phyloP scores from a whole-genome alignment of 2,888 invertebrate genomes.

The Sphaerophoria rueppellii region DNA sequence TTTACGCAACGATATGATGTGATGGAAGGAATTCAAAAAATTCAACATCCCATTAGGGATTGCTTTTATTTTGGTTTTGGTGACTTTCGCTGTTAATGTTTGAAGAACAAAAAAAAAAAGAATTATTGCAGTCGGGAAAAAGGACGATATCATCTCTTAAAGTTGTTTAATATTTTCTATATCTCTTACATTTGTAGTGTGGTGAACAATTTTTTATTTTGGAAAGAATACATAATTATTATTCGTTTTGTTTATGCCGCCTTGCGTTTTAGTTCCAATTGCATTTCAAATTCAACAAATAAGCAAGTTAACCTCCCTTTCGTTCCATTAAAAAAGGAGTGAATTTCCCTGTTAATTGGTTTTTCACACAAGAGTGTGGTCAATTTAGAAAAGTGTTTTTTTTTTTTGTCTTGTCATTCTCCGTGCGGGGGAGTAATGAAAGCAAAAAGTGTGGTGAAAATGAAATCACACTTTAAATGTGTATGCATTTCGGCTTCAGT shows the following conservation, averaged over 20 bases:
- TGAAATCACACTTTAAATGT: slow-evolving; percentile 49
- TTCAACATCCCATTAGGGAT: neutral
- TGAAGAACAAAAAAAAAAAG: neutral
- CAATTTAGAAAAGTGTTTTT: slow-evolving; percentile 10
- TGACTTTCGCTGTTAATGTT: slow-evolving; percentile 15
- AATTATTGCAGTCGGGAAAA: neutral
- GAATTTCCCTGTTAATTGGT: neutral
- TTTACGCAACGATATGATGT: slow-evolving; percentile 63
- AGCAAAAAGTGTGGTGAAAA: slow-evolving; percentile 66
- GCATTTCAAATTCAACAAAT: no score
- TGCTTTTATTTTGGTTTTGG: neutral
- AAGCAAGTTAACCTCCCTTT: no score
- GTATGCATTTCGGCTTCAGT: slow-evolving; percentile 42
- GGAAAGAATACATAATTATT: neutral
- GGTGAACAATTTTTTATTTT: slow-evolving; percentile 22
- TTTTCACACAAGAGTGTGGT: slow-evolving; percentile 37
- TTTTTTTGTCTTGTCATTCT: slow-evolving; percentile 19
- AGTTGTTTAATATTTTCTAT: neutral
- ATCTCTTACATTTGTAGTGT: slow-evolving; percentile 14
- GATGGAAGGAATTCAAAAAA: neutral
- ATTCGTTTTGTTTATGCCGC: neutral
- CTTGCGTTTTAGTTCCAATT: neutral
- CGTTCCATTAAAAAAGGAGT: no score
- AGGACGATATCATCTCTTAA: neutral
- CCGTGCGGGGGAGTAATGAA: slow-evolving; percentile 47